Percentiles rank a stretch among this genome's conserved stretches.
These are phyloP conservation scores for Aphaenogaster floridana DNA, from an alignment of 1,140 invertebrate genomes.

Conservation along the genomic window DNA sequence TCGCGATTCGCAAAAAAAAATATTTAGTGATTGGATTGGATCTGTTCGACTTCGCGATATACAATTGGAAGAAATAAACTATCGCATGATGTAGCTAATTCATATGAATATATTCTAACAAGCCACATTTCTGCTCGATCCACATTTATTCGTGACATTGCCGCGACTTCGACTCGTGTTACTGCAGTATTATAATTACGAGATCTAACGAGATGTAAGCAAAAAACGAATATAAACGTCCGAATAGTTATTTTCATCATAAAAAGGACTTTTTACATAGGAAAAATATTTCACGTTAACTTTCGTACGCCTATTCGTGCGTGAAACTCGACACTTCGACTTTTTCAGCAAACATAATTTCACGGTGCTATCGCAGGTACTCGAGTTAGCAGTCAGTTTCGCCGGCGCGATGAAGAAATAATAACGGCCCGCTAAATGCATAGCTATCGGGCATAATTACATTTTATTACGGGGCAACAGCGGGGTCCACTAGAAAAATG, in stretches of 20 bases:
- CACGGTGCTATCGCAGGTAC: neutral
- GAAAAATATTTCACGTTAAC: constrained; percentile 21
- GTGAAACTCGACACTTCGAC: constrained; percentile 5
- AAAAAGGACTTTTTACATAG: neutral
- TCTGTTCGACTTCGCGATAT: constrained; percentile 66
- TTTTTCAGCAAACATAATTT: constrained; percentile 15
- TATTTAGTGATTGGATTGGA: constrained; percentile 45
- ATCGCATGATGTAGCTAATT: constrained; percentile 38
- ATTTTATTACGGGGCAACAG: constrained; percentile 34
- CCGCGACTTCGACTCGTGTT: neutral
- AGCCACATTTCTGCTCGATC: neutral
- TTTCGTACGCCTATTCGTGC: neutral
- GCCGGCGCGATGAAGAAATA: constrained; percentile 42
- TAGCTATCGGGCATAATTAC: constrained; percentile 48
- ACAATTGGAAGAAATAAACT: constrained; percentile 60
- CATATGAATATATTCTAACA: constrained; percentile 16
- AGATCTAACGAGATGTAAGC: constrained; percentile 50
- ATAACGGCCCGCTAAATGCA: constrained; percentile 26
- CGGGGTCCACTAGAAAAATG: neutral
- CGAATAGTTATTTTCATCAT: neutral
- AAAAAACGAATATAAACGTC: constrained; percentile 12
- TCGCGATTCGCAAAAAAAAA: constrained; percentile 47
- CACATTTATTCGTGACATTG: constrained; percentile 25
- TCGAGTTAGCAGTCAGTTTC: constrained; percentile 12
- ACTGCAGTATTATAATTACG: constrained; percentile 1